Base-by-base conservation (phyloP, 1,140 invertebrate species). In the Asobara japonica region DNA sequence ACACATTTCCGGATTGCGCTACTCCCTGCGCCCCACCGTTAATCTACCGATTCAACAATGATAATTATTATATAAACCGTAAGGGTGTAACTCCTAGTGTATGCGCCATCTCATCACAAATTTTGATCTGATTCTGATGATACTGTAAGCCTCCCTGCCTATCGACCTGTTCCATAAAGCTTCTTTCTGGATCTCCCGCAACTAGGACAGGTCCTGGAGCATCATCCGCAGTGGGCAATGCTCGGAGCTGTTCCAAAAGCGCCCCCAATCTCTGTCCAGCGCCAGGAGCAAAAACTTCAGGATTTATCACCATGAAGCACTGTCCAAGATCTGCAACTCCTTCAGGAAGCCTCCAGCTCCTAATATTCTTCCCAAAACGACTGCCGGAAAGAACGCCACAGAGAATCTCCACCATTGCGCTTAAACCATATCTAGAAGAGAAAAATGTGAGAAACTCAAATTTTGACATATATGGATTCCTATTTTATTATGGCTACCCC, bases 231-330 rank as follows among this genome's bases (percentile, higher is more conserved):
- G 81, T 41, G 0, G 84, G 82, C 7, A 91, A 74, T 10, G 80
- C 61, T 36, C 92, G 87, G 71, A 92, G 80, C 36, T 90, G 86
- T 3, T 83, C 72, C 48, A 94, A 84, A 29, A 90, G 82, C 56
- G 91, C 88, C 36, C 90, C 86, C 79, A 98, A 86, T 65, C 96
- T 90, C 2, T 92, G 91, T 68, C 91, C 87, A 77, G 98, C 97
- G 2, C 93, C 94, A 0, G 92, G 90, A 0, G 91, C 94, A 88
- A 98, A 98, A 76, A 89, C 91, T 4, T 91, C 88, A 0, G 96
- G 95, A 89, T 98, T 90, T 6, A 98, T 90, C 0, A 95, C 96
- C 30, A 98, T 91, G 84, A 97, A 98, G 79, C 95, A 95, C 69
- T 98, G 97, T 0, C 96, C 96, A 78, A 98, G 85, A 87, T 98